A percentile compares a stretch with the other conserved stretches of the same genome.
Conservation (phyloP, 1,140 invertebrate species). For the Listronotus bonariensis region DNA sequence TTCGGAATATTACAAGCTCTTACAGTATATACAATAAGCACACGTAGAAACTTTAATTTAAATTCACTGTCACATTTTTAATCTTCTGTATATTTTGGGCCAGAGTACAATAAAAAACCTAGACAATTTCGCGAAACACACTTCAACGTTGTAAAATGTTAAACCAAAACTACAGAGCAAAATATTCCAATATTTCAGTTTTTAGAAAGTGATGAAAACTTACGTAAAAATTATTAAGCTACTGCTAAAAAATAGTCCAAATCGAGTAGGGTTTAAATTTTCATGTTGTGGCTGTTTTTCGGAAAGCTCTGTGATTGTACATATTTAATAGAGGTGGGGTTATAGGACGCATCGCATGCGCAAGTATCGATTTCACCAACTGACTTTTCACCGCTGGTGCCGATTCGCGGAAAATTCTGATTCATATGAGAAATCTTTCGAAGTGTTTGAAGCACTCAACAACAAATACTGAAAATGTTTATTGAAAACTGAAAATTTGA, state of each 20-base stretch:
- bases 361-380: conserved; percentile 51
- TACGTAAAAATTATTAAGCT: conserved; percentile 15
- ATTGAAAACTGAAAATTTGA: too few relatives aligned
- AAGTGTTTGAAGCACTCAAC: too few relatives aligned
- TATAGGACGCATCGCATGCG: conserved; percentile 44
- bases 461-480: too few relatives aligned
- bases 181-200: conserved; percentile 9
- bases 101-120: neutral
- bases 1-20: conserved; percentile 11
- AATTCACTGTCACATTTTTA: neutral
- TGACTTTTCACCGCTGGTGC: conserved; percentile 36
- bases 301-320: conserved; percentile 23
- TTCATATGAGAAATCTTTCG: neutral
- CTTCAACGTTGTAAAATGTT: neutral
- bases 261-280: conserved; percentile 19
- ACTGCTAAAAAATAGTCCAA: conserved; percentile 19
- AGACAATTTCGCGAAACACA: neutral
- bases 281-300: conserved; percentile 29
- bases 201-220: conserved; percentile 4
- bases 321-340: conserved; percentile 48
- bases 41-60: too few relatives aligned
- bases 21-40: neutral
- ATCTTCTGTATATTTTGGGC: neutral
- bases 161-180: neutral
- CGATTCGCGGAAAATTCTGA: conserved; percentile 22